These are phyloP conservation scores for Corydoras maculifer DNA, from an alignment of 2,113 vertebrate species.

Conservation along the genomic window DNA sequence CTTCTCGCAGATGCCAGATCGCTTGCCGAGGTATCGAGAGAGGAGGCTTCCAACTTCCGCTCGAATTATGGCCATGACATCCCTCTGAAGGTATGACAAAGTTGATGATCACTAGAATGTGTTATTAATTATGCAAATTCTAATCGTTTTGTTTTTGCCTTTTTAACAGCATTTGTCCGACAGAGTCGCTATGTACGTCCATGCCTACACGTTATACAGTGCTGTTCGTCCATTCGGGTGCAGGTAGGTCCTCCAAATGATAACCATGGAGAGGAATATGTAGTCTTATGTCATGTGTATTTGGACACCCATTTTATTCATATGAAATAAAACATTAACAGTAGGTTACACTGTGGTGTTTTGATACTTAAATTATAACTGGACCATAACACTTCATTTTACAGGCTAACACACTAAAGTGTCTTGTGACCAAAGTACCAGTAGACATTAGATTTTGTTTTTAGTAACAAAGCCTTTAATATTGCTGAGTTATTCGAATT, in stretches of 20 bases:
- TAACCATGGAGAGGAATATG: neutral
- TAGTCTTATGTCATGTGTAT: too few species aligned
- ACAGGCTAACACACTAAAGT: too few species aligned
- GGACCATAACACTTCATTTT: too few species aligned
- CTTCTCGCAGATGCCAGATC: conserved; percentile 92
- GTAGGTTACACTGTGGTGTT: too few species aligned
- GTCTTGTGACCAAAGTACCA: too few species aligned
- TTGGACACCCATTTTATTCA: too few species aligned
- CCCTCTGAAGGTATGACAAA: conserved; percentile 79
- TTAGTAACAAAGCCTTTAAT: neutral
- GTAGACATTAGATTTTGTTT: neutral
- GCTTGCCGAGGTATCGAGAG: conserved; percentile 88
- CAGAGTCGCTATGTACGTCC: conserved; percentile 96
- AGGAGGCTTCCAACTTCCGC: conserved; percentile 94
- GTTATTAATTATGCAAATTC: too few species aligned
- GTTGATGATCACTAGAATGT: neutral
- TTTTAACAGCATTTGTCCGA: conserved; percentile 83
- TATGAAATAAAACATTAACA: too few species aligned
- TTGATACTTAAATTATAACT: too few species aligned
- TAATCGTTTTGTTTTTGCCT: neutral
- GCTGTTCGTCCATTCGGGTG: conserved; percentile 96
- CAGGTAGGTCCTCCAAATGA: conserved; percentile 67
- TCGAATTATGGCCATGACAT: conserved; percentile 95
- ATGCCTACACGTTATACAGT: conserved; percentile 96
- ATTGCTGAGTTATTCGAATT: too few species aligned